A percentile compares a stretch with the other conserved stretches of the same genome.
phyloP scores from a whole-genome alignment of 1,140 invertebrate genomes.

The Pseudomyrmex gracilis region DNA sequence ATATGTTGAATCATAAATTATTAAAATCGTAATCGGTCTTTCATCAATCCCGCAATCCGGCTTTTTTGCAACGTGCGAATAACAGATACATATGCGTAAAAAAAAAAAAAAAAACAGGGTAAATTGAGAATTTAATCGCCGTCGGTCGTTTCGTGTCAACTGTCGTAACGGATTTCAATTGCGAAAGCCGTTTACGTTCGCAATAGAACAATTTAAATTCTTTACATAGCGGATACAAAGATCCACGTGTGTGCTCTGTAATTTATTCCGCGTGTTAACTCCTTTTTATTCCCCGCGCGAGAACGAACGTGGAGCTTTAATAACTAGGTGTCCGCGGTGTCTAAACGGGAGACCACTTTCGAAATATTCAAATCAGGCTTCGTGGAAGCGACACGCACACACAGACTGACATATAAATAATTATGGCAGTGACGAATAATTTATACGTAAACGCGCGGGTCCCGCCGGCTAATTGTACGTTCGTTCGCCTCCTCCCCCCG shows the following conservation, averaged over 20 bases:
- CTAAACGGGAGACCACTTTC: constrained; percentile 75
- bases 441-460: constrained; percentile 70
- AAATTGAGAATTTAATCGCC: constrained; percentile 43
- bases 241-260: constrained; percentile 62
- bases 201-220: constrained; percentile 74
- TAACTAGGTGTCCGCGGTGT: constrained; percentile 70
- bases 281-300: constrained; percentile 25
- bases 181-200: constrained; percentile 50
- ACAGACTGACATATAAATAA: constrained; percentile 66
- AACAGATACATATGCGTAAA: neutral
- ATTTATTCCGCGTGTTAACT: constrained; percentile 66
- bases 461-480: constrained; percentile 63
- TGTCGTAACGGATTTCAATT: constrained; percentile 64
- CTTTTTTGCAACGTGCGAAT: neutral
- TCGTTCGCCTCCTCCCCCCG: constrained; percentile 42
- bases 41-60: neutral
- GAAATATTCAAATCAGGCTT: constrained; percentile 76
- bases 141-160: constrained; percentile 33
- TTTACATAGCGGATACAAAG: constrained; percentile 58
- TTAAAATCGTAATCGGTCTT: neutral
- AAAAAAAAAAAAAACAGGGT: constrained; percentile 1
- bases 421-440: constrained; percentile 75
- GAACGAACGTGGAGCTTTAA: constrained; percentile 70
- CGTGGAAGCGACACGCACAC: constrained; percentile 74
- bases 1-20: constrained; percentile 27